Evolutionary conservation across 2,888 invertebrate genomes (phyloP), one percentile per base, ranked within the genome.

Genomic region (Petrolisthes cinctipes): DNA sequence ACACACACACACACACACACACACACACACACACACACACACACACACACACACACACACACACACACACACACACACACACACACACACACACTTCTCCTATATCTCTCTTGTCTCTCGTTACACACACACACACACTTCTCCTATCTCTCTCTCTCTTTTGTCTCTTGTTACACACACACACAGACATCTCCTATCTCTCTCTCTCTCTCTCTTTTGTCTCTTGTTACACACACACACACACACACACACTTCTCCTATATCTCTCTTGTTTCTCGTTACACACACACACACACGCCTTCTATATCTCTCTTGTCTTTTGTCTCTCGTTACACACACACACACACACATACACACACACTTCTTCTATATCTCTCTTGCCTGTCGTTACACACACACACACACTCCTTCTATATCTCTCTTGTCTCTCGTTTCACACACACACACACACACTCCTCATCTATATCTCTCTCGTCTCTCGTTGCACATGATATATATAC

Each of bases 61-160:
- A 75, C 75, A 75, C 75, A 75, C 75, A 75, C 75, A 75, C 75
- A 75, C 75, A 75, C 75, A 75, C 75, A 75, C 75, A 75, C 75
- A 75, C 75, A 75, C 75, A 75, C 75, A 75, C 75, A 75, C 75
- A 75, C 75, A 11, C n/a, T n/a, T 76, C 23, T 76, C 14, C 37
- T 14, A 4, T 14, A 5, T 7, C 75, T 14, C 14, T 14, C 61
- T 61, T 61, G 61, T 61, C 61, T 61, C 61, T 14, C 9, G n/a
- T n/a, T 61, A 9, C 61, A 61, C 7, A 20, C n/a, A n/a, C 73
- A 14, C 73, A 5, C 73, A 14, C 7, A n/a, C 7, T 73, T 20
- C 20, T 5, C n/a, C 73, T n/a, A 11, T 73, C 73, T 73, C 73
- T 73, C 73, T 73, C 73, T 73, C 73, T 73, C 61, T 61, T 14